phyloP scores from a whole-genome alignment of 92 coral and sea anemone species.

The Hydrozoanthus gracilis region DNA sequence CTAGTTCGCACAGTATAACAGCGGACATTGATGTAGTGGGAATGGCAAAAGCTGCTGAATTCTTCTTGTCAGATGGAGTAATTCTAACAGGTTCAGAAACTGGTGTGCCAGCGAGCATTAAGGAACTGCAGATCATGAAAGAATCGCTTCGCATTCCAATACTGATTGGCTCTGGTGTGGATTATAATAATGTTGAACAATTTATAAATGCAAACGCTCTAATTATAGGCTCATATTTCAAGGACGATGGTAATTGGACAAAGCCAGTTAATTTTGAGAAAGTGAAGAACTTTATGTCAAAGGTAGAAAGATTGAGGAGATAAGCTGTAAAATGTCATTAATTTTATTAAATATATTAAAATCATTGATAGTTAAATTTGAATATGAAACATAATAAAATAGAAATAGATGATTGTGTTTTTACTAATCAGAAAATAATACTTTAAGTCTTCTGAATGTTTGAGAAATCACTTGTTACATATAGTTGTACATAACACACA shows the following conservation, averaged over 20 bases:
- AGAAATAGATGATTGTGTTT: too few species aligned
- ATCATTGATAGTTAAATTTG: background rate
- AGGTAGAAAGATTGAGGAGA: slow-evolving; percentile 88
- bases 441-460: too few species aligned
- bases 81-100: slow-evolving; percentile 89
- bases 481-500: too few species aligned
- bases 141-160: slow-evolving; percentile 88
- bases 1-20: slow-evolving; percentile 92
- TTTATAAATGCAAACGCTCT: slow-evolving; percentile 84
- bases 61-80: slow-evolving; percentile 93
- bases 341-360: background rate
- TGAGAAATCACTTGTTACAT: too few species aligned
- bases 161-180: slow-evolving; percentile 95
- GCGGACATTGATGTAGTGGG: slow-evolving; percentile 82
- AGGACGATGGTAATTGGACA: slow-evolving; percentile 95
- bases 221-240: slow-evolving; percentile 93
- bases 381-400: background rate
- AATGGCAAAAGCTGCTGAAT: slow-evolving; percentile 94
- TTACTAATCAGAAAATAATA: too few species aligned
- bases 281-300: slow-evolving; percentile 94
- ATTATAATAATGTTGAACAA: slow-evolving; percentile 76
- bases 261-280: slow-evolving; percentile 83
- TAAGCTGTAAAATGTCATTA: slow-evolving; percentile 20
- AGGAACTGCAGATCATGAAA: slow-evolving; percentile 82
- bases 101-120: slow-evolving; percentile 86